phyloP scores from a whole-genome alignment of 2,797 vertebrate species.

The Anolis apletophallus region DNA sequence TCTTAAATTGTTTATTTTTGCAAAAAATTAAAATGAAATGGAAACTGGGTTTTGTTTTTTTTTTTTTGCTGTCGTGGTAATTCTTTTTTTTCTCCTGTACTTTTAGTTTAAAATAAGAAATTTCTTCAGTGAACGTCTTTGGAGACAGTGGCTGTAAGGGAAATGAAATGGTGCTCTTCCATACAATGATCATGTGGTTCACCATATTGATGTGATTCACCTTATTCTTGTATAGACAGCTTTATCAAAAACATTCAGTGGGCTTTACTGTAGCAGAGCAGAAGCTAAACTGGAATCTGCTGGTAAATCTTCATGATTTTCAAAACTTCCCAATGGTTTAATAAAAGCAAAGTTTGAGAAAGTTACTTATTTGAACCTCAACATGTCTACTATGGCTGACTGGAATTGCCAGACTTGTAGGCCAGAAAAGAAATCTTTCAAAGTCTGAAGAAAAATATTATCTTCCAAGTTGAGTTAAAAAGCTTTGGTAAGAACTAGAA shows the following conservation, averaged over 20 bases:
- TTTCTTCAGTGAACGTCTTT: not conserved
- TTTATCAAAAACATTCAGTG: not conserved
- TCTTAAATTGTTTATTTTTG: conserved; percentile 85
- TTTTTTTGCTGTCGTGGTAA: conserved; percentile 36
- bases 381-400: too few relatives aligned
- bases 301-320: too few relatives aligned
- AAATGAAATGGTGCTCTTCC: not conserved
- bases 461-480: too few relatives aligned
- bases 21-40: conserved; percentile 74
- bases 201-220: not conserved
- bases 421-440: not conserved
- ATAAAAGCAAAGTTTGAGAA: not conserved
- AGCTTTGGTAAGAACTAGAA: too few relatives aligned
- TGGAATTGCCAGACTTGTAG: too few relatives aligned
- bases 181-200: not conserved
- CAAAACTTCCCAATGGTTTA: too few relatives aligned
- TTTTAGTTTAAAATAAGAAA: not conserved
- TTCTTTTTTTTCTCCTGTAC: not conserved
- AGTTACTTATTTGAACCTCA: not conserved
- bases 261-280: too few relatives aligned
- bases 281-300: too few relatives aligned
- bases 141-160: not conserved
- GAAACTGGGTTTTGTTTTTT: too few relatives aligned
- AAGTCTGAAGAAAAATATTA: too few relatives aligned
- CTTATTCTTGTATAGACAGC: not conserved